Percentiles rank a stretch among this genome's conserved stretches.
Evolutionary conservation across 2,113 vertebrate genomes (phyloP).

Genomic region (Myiagra hebetior): DNA sequence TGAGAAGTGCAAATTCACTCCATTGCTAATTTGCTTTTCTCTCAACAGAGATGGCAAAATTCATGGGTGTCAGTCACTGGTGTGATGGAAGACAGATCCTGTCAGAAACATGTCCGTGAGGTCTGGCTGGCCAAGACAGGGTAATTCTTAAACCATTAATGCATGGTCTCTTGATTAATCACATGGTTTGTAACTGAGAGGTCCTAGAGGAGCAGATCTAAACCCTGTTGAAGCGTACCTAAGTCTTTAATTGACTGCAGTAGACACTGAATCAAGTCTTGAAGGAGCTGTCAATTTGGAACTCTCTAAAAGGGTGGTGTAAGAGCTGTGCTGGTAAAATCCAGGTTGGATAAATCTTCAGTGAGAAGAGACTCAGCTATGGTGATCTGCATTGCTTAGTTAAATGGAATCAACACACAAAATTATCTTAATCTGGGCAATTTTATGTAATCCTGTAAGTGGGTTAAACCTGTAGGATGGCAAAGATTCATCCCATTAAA

Average conservation of each 20-base stretch:
- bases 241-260: background rate
- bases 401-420: background rate
- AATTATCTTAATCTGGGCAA: background rate
- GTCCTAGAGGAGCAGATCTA: background rate
- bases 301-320: background rate
- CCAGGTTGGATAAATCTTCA: background rate
- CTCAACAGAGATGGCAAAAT: background rate
- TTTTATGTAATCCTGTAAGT: background rate
- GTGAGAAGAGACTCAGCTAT: background rate
- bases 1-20: background rate
- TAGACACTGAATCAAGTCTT: background rate
- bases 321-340: background rate
- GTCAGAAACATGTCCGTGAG: background rate
- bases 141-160: background rate
- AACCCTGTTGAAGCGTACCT: background rate
- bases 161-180: background rate
- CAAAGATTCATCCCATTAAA: background rate
- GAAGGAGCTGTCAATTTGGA: background rate
- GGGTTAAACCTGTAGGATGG: background rate
- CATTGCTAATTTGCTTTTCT: background rate
- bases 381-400: background rate
- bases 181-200: background rate
- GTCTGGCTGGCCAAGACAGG: background rate
- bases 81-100: background rate
- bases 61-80: background rate